Conservation (phyloP, 2,113 vertebrate genomes). For the Bettongia penicillata region DNA sequence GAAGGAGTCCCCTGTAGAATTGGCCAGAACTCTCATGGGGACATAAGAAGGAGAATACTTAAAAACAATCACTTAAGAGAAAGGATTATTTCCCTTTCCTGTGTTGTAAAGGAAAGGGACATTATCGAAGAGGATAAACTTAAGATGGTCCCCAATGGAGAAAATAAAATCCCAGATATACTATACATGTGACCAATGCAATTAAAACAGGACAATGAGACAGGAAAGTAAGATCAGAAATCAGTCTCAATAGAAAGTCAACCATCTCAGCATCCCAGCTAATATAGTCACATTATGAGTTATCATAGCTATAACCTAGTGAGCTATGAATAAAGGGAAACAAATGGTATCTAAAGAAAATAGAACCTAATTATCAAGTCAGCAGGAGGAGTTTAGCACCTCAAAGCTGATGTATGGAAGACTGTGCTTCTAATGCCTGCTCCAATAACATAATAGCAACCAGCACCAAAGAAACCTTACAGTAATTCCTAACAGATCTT, state of each 20-base stretch:
- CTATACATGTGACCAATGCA: not conserved
- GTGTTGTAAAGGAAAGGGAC: not conserved
- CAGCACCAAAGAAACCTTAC: not conserved
- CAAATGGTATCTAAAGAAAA: not conserved
- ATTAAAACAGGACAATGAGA: too few relatives aligned
- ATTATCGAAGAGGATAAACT: not conserved
- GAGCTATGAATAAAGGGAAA: not conserved
- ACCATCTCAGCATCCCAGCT: not conserved
- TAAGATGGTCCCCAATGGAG: not conserved
- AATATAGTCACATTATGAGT: not conserved
- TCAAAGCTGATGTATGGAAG: too few relatives aligned
- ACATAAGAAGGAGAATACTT: not conserved
- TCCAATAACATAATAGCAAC: fast-evolving
- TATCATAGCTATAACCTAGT: not conserved
- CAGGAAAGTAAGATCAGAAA: not conserved
- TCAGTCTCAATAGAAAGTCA: not conserved
- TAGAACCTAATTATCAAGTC: not conserved
- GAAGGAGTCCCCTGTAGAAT: not conserved
- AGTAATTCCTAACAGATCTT: not conserved
- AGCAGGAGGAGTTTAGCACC: fast-evolving
- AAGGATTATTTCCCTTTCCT: not conserved
- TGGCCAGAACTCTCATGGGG: not conserved
- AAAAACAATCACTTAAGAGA: not conserved
- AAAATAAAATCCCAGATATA: fast-evolving
- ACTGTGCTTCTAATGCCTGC: not conserved